phyloP scores from a whole-genome alignment of 1,140 invertebrate genomes.

The Tribolium madens region DNA sequence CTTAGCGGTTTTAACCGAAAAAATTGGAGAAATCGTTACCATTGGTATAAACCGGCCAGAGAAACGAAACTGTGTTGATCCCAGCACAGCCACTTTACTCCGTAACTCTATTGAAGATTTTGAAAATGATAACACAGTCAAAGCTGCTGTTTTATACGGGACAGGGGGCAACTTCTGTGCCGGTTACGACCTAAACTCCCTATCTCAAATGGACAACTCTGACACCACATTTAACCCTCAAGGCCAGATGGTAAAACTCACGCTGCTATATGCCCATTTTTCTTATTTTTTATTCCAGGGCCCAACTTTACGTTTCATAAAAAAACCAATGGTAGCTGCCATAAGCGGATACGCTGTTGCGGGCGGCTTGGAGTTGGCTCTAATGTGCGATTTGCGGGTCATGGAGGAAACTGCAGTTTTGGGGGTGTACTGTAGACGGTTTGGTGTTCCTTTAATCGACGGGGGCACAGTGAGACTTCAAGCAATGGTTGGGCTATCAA shows the following conservation, averaged over 20 bases:
- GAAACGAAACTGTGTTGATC: constrained; percentile 85
- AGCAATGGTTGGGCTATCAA: constrained; percentile 83
- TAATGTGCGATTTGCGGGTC: constrained; percentile 91
- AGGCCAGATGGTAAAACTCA: constrained; percentile 24
- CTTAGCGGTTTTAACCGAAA: constrained; percentile 71
- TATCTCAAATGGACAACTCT: constrained; percentile 67
- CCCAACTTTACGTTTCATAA: constrained; percentile 74
- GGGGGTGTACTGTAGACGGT: constrained; percentile 86
- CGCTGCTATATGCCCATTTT: too few relatives aligned
- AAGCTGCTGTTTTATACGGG: constrained; percentile 86
- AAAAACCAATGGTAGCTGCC: constrained; percentile 88
- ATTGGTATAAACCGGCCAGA: constrained; percentile 90
- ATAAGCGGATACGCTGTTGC: constrained; percentile 90
- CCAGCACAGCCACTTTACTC: constrained; percentile 74
- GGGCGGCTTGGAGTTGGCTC: constrained; percentile 88
- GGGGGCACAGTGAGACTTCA: constrained; percentile 85
- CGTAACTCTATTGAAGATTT: constrained; percentile 81
- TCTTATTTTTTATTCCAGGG: constrained; percentile 65
- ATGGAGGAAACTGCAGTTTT: constrained; percentile 86
- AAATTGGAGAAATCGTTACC: constrained; percentile 74
- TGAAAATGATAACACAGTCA: constrained; percentile 78
- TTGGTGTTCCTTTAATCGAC: constrained; percentile 89
- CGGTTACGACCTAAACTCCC: constrained; percentile 85
- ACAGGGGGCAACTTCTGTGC: constrained; percentile 92
- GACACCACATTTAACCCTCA: not conserved